Evolutionary conservation across 2,888 invertebrate species (phyloP).

Genomic region (Argyresthia albistria): DNA sequence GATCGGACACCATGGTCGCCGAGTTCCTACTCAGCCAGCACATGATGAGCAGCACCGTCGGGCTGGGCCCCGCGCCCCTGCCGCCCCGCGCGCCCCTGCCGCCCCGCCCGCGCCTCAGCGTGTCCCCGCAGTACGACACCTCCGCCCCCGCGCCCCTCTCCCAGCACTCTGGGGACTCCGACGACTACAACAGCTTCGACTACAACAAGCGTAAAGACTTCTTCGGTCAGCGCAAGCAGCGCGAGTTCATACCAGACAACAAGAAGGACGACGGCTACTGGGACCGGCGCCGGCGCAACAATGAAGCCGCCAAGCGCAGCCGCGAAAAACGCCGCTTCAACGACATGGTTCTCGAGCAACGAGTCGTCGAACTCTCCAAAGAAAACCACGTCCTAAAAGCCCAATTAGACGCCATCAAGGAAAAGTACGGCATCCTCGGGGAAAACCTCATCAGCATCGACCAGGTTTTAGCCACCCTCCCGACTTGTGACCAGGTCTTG

Average conservation of each 20-base stretch:
- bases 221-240: constrained; percentile 92
- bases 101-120: constrained; percentile 47
- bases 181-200: constrained; percentile 68
- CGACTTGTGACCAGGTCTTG: constrained; percentile 87
- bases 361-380: constrained; percentile 94
- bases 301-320: constrained; percentile 96
- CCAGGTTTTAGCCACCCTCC: constrained; percentile 89
- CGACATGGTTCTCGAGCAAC: constrained; percentile 95
- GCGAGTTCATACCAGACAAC: constrained; percentile 96
- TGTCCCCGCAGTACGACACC: constrained; percentile 60
- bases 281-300: constrained; percentile 96
- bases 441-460: constrained; percentile 90
- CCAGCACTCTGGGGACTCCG: constrained; percentile 35
- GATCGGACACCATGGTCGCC: constrained; percentile 84
- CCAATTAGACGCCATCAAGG: constrained; percentile 92
- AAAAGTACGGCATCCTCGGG: constrained; percentile 92
- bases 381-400: constrained; percentile 96
- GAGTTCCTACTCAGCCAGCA: constrained; percentile 87
- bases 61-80: constrained; percentile 47
- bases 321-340: constrained; percentile 97
- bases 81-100: constrained; percentile 48
- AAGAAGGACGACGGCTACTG: constrained; percentile 98
- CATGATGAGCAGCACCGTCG: constrained; percentile 46
- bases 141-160: constrained; percentile 53
- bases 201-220: constrained; percentile 85